A percentile compares a stretch with the other conserved stretches of the same genome.
phyloP scores from a whole-genome alignment of 2,888 invertebrate species.

The Acheta domesticus region DNA sequence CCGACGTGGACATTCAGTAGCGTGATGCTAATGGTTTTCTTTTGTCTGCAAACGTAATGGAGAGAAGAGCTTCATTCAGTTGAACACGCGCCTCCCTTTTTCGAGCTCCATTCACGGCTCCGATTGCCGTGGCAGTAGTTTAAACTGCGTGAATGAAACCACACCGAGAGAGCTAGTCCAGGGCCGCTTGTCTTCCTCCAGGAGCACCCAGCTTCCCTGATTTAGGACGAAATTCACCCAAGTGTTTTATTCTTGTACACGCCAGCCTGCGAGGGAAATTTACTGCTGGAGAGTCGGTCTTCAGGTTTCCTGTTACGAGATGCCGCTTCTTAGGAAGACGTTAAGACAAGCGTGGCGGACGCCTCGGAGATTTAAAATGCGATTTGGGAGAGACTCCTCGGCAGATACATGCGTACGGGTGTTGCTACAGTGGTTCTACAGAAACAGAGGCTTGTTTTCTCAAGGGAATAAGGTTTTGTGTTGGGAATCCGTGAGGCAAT shows the following conservation, averaged over 20 bases:
- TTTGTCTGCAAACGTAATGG: neutral
- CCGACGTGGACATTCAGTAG: constrained; percentile 18
- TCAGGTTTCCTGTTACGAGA: neutral
- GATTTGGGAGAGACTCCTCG: too few relatives aligned
- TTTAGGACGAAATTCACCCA: neutral
- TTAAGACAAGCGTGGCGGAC: neutral
- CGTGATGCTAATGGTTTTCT: constrained; percentile 9
- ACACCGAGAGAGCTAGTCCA: neutral
- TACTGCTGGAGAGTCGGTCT: neutral
- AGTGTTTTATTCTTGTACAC: neutral
- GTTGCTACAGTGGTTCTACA: too few relatives aligned
- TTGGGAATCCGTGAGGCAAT: too few relatives aligned
- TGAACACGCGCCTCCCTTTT: neutral
- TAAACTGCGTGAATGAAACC: neutral
- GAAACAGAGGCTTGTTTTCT: too few relatives aligned
- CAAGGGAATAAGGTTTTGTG: too few relatives aligned
- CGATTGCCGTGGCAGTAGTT: neutral
- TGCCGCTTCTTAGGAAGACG: neutral
- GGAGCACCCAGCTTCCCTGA: neutral
- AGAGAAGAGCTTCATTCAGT: constrained; percentile 5
- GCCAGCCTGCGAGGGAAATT: neutral
- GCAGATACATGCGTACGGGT: too few relatives aligned
- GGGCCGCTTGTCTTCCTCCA: neutral
- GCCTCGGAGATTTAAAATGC: too few relatives aligned
- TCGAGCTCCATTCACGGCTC: neutral